Base-by-base conservation (phyloP, 2,113 vertebrate genomes). In the Pimephales promelas region DNA sequence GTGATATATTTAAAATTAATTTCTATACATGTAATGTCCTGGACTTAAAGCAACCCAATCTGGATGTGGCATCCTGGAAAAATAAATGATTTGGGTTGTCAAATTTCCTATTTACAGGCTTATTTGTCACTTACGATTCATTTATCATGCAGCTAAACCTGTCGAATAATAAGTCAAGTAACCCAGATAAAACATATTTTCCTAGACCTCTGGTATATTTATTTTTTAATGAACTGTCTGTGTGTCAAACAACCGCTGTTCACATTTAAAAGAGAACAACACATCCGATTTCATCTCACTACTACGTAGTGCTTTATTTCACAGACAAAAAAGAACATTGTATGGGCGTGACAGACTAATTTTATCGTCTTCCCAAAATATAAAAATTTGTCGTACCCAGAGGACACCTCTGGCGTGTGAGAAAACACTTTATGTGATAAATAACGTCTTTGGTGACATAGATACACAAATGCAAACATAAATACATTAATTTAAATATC, bases 371-470 rank as follows among this genome's bases (percentile, higher is more conserved):
- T 79, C 81, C 85, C 78, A 84, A 83, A 56, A 81, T 49, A 83
- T 22, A 56, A 54, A 56, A 54, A 45, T 87, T 11, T 54, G 28
- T 89, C 59, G 64, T 82, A 85, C 14, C 59, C 52, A 28, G 59
- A 22, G 76, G 20, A 45, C 78, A 84, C 0, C 22, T 82, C 86
- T 40, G 70, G 87, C 70, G 57, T 88, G 83, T 83, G 54, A 85
- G 84, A 68, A 90, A 87, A 87, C 61, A 80, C 45, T 61, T 81
- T 18, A 87, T 2, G 49, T 84, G 88, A 93, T 92, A 92, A 92
- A 94, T 91, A 92, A 72, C 10, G 79, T 90, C 88, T 94, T 93
- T 90, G 90, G 90, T 91, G 87, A 92, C 83, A 92, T 81, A 90
- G 57, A 88, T 85, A 90, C 84, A 80, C 89, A 90, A 87, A 90